Evolutionary conservation across 2,797 vertebrate species (phyloP).

Genomic region (Pseudochirops cupreus): DNA sequence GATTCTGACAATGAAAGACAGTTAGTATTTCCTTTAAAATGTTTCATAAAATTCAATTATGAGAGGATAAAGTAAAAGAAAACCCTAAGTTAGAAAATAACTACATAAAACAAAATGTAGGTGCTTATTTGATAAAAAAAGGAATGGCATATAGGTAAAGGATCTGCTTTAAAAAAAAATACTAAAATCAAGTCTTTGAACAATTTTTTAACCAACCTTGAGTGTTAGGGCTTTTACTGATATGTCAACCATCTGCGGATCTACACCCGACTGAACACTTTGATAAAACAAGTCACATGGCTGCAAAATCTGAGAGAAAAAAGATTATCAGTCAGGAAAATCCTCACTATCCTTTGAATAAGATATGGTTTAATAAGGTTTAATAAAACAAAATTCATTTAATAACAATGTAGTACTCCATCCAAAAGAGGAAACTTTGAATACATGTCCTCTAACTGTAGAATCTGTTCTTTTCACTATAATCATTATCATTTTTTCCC

Average conservation of each 20-base stretch:
- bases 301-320: slow-evolving; percentile 88
- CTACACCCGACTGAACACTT: slow-evolving; percentile 84
- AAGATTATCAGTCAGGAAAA: slow-evolving; percentile 3
- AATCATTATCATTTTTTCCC: background rate
- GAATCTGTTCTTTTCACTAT: background rate
- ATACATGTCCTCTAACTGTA: background rate
- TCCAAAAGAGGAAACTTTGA: background rate
- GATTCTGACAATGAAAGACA: background rate
- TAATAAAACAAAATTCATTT: background rate
- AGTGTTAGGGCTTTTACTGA: slow-evolving; percentile 92
- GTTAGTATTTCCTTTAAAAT: background rate
- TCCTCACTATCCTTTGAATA: slow-evolving; percentile 45
- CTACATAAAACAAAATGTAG: background rate
- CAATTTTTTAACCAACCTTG: slow-evolving; percentile 88
- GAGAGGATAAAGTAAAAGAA: background rate
- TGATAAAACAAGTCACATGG: slow-evolving; percentile 95
- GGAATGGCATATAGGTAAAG: slow-evolving; percentile 1
- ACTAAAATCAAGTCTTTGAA: slow-evolving; percentile 21
- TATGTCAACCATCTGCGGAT: slow-evolving; percentile 91
- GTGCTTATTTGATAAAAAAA: slow-evolving; percentile 37
- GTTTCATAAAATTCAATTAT: background rate
- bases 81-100: background rate
- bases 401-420: background rate
- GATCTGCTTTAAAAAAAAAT: slow-evolving; percentile 14
- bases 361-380: slow-evolving; percentile 17